Percentiles rank a stretch among this genome's conserved stretches.
phyloP scores from a whole-genome alignment of 1,140 invertebrate genomes.

The Adelges cooleyi region DNA sequence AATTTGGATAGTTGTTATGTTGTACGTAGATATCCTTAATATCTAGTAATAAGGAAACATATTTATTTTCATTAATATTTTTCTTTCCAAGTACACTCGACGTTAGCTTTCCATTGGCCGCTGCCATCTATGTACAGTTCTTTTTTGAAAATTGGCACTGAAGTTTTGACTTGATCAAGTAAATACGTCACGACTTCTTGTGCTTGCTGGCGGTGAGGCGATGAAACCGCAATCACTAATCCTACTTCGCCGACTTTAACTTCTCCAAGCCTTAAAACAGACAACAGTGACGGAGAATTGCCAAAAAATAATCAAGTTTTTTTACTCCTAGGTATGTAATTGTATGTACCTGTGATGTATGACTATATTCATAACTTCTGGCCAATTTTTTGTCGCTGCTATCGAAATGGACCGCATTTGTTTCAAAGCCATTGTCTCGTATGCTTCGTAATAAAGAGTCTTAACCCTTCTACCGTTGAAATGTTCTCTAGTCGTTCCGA shows the following conservation, averaged over 20 bases:
- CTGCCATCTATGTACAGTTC: constrained; percentile 61
- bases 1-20: too few species aligned
- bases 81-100: constrained; percentile 61
- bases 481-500: constrained; percentile 82
- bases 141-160: constrained; percentile 94
- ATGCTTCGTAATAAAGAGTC: constrained; percentile 83
- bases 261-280: constrained; percentile 50
- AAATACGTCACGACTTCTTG: constrained; percentile 69
- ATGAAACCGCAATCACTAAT: constrained; percentile 80
- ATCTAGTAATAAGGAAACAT: too few species aligned
- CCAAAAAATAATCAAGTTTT: too few species aligned
- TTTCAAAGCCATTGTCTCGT: constrained; percentile 79
- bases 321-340: too few species aligned
- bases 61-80: background rate
- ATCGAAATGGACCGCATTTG: constrained; percentile 68
- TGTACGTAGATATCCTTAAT: too few species aligned
- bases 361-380: constrained; percentile 59
- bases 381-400: constrained; percentile 57
- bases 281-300: too few species aligned
- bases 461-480: constrained; percentile 76
- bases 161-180: constrained; percentile 74
- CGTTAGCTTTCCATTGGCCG: constrained; percentile 60
- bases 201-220: constrained; percentile 70
- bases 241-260: constrained; percentile 84
- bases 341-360: constrained; percentile 72